Evolutionary conservation across 2,113 vertebrate species (phyloP).

Genomic region (Poeciliopsis turrubarensis): DNA sequence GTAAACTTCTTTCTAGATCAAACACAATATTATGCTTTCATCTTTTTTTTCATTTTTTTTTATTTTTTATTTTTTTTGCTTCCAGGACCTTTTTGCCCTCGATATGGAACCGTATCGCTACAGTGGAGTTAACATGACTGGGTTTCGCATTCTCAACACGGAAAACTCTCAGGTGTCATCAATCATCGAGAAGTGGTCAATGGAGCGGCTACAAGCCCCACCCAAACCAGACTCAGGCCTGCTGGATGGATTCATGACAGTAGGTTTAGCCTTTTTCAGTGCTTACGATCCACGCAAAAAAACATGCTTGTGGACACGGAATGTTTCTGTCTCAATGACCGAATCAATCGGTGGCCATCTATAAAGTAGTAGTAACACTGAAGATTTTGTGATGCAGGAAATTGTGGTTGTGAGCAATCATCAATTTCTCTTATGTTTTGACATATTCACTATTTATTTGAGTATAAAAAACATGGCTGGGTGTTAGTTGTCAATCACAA

Average conservation of each 20-base stretch:
- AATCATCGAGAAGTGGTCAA: constrained; percentile 98
- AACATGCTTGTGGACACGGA: constrained; percentile 2
- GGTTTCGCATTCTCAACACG: constrained; percentile 95
- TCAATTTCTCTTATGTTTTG: constrained; percentile 7
- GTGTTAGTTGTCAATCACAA: constrained; percentile 49
- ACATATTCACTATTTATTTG: background rate
- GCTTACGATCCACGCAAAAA: constrained; percentile 20
- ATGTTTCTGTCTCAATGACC: background rate
- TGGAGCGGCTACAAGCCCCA: constrained; percentile 97
- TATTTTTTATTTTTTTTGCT: constrained; percentile 8
- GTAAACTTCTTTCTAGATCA: background rate
- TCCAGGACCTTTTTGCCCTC: constrained; percentile 94
- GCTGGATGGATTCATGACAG: constrained; percentile 99
- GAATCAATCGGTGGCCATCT: constrained; percentile 22
- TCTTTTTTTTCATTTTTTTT: background rate
- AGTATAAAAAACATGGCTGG: constrained; percentile 3
- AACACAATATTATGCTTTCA: background rate
- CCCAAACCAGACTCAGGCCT: constrained; percentile 97
- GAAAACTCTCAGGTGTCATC: constrained; percentile 95
- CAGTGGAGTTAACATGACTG: constrained; percentile 98
- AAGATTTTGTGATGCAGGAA: constrained; percentile 9
- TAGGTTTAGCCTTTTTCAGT: constrained; percentile 65
- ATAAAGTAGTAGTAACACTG: background rate
- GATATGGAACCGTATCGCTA: constrained; percentile 98
- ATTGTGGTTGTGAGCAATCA: background rate